These are phyloP conservation scores for Psix sp. DNA, from an alignment of 1,140 invertebrate species.

Conservation along the genomic window DNA sequence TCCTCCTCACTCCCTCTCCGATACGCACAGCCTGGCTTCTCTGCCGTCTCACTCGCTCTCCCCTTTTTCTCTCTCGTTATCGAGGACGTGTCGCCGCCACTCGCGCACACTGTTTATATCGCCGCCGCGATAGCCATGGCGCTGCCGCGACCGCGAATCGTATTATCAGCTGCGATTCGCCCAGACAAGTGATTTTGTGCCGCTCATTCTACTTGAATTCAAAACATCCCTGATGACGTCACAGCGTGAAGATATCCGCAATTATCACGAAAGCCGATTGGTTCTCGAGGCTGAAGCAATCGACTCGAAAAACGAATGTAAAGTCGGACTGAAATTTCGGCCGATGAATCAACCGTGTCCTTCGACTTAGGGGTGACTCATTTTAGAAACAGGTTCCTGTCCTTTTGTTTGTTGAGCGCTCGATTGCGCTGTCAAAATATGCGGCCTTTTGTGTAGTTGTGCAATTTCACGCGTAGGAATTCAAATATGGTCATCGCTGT, in stretches of 20 bases:
- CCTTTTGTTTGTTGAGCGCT: slow-evolving; percentile 7
- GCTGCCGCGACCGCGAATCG: slow-evolving; percentile 26
- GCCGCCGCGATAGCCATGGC: slow-evolving; percentile 55
- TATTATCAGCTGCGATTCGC: no score
- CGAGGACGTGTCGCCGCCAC: slow-evolving; percentile 27
- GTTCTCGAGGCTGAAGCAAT: no score
- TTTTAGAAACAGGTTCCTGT: slow-evolving; percentile 13
- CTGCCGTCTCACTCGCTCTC: slow-evolving; percentile 27
- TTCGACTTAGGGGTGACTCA: slow-evolving; percentile 9
- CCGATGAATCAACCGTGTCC: slow-evolving; percentile 11
- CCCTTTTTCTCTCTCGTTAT: slow-evolving; percentile 19
- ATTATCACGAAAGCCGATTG: no score
- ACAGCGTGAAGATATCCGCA: no score
- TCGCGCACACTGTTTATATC: slow-evolving; percentile 18
- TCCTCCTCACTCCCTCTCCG: slow-evolving; percentile 31
- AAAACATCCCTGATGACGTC: no score
- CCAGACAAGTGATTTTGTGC: no score
- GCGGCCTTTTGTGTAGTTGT: not conserved
- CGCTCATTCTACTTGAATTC: no score
- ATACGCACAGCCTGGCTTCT: slow-evolving; percentile 11
- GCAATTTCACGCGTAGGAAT: not conserved
- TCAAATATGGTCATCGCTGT: no score
- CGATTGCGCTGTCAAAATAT: slow-evolving; percentile 9
- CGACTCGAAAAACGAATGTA: no score
- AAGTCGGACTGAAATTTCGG: not conserved